Base-by-base conservation (phyloP, 2,888 invertebrate genomes). In the Torymus tubicola region DNA sequence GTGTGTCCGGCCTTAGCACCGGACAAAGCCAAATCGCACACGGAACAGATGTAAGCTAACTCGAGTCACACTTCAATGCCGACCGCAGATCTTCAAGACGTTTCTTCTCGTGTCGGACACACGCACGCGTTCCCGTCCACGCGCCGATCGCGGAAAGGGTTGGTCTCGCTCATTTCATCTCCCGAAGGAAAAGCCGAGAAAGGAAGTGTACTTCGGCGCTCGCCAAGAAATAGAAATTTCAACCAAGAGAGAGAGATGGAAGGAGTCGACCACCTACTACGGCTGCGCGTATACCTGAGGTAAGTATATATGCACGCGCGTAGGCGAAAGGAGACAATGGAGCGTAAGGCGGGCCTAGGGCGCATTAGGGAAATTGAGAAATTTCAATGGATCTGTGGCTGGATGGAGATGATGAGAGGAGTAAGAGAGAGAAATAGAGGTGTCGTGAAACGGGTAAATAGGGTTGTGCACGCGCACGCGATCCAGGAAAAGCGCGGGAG, bases 31-130 rank as follows among this genome's bases (percentile, higher is more conserved):
- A 55, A 68, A 68, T 76, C 76, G 63, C 68, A 52, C 76, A 63
- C 63, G 67, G 50, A 68, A 76, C 76, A 80, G 76, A 80, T 80
- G 80, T 76, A 80, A 80, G 80, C 65, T 53, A 65, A 65, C 12
- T 60, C 75, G 55, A 80, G 74, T 80, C 68, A 75, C 75, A 75
- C 75, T 77, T 57, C 64, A 14, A 67, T 16, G 14, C 16, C 13
- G 50, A 53, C n/a, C 13, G 18, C 11, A 21, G 5, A 55, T 55
- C 63, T 57, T n/a, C 24, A 11, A 42, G 12, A 55, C 18, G 42
- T 77, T 64, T 68, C 58, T 42, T 0, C 18, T 24, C 63, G 67
- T 10, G 12, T 14, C 14, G 10, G 0, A 11, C 50, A 21, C 69
- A 21, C n/a, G 72, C 55, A 53, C 79, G 63, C 61, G 74, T 67